Percentiles rank a stretch among this genome's conserved stretches.
phyloP scores from a whole-genome alignment of 2,113 vertebrate genomes.

The Ia io region DNA sequence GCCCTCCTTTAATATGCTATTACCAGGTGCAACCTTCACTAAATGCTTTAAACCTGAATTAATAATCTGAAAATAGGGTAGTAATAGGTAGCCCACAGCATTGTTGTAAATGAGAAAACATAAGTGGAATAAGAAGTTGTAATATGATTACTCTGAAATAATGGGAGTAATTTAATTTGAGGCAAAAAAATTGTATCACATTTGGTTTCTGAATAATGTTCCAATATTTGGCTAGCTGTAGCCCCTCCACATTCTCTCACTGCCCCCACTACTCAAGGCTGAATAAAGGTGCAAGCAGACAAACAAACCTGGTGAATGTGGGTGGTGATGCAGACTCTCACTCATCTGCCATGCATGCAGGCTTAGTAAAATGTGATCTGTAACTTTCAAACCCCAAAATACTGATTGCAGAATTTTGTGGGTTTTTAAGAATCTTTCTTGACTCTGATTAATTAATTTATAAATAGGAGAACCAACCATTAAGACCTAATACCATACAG shows the following conservation, averaged over 20 bases:
- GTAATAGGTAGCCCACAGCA: not conserved
- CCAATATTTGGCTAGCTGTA: not conserved
- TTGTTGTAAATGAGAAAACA: not conserved
- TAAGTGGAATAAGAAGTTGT: not conserved
- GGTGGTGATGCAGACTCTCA: not conserved
- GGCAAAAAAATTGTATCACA: not conserved
- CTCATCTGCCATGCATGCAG: not conserved
- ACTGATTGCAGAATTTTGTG: not conserved
- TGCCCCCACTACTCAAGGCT: not conserved
- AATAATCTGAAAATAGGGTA: not conserved
- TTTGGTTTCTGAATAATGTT: not conserved
- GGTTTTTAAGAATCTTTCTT: not conserved
- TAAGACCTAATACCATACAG: not conserved
- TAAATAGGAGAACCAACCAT: not conserved
- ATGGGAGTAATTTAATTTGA: not conserved
- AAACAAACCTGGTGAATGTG: not conserved
- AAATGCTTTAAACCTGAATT: not conserved
- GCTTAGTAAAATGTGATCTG: not conserved
- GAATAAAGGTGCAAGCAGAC: not conserved
- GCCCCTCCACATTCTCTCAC: too few relatives aligned
- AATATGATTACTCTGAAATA: not conserved
- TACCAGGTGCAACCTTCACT: not conserved
- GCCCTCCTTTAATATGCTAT: not conserved
- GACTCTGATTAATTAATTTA: not conserved
- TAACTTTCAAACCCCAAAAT: not conserved